These are phyloP conservation scores for Pterocles gutturalis DNA, from an alignment of 2,113 vertebrate genomes.

Conservation along the genomic window DNA sequence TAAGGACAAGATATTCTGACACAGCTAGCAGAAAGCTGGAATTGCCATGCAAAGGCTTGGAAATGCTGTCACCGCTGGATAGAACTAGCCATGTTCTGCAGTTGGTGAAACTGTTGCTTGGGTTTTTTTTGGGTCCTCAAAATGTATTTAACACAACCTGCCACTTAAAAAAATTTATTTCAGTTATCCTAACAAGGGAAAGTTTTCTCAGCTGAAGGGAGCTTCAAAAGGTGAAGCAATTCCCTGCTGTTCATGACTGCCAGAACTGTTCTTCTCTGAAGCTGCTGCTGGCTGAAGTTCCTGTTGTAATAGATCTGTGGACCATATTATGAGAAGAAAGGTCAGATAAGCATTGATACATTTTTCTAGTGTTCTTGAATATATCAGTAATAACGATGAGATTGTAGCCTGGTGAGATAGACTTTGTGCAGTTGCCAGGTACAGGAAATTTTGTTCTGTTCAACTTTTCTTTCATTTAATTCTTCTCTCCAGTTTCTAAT, in stretches of 20 bases:
- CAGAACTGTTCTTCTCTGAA: not conserved
- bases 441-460: not conserved
- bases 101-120: not conserved
- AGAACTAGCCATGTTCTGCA: not conserved
- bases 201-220: slow-evolving; percentile 41
- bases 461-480: slow-evolving; percentile 6
- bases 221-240: not conserved
- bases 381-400: not conserved
- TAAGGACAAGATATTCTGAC: not conserved
- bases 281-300: not conserved
- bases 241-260: not conserved
- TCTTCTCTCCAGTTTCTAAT: slow-evolving; percentile 4
- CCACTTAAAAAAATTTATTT: not conserved
- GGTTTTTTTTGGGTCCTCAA: not conserved
- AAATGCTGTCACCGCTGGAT: not conserved
- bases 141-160: not conserved
- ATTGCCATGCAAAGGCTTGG: not conserved
- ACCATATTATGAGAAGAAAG: slow-evolving; percentile 30
- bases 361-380: slow-evolving; percentile 16
- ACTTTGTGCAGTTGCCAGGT: slow-evolving; percentile 10
- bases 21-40: not conserved
- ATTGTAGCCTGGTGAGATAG: slow-evolving; percentile 14
- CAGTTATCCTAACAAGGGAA: not conserved
- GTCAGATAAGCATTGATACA: slow-evolving; percentile 20
- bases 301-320: not conserved